Base-by-base conservation (phyloP, 2,797 vertebrate genomes). In the Buceros bicornis region DNA sequence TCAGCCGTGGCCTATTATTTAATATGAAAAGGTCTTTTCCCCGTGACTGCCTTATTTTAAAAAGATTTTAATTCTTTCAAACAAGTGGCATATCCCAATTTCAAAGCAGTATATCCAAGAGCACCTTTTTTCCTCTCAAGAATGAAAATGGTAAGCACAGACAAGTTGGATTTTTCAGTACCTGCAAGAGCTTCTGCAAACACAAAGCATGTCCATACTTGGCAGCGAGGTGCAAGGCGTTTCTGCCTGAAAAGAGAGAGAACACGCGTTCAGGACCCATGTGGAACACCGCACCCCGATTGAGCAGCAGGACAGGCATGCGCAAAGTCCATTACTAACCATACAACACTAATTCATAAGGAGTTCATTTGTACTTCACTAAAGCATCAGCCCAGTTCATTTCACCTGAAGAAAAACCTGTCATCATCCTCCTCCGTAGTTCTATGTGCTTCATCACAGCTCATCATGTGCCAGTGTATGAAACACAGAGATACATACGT, bases 181-280 rank as follows among this genome's bases (percentile, higher is more conserved):
- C 99, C 99, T 99, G 99, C 53, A 99, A 70, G 48, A 99, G 99
- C 90, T 99, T 99, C 96, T 99, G 99, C 89, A 99, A 98, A 94
- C 99, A 99, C 28, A 99, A 87, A 8, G 99, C 99, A 13, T 99
- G 99, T 67, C 98, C 99, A 3, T 99, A 99, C 78, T 99, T 99
- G 1, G 99, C 99, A 90, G 99, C 98, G 67, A 99, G 97, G 40
- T 99, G 99, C 87, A 99, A 98, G 5, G 98, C 99, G 13, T 98
- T 99, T 97, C 99, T 99, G 67, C 99, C 99, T 99, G 57, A 29
- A 58, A 88, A 28, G 43, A 82, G 8, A 95, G 6, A 79, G 4
- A 51, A 4, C 25, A 42, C 33, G 72, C 83, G 6, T 7, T 42
- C 28, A 61, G 82, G 47, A 14, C 8, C 28, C 4, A 13, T 13